phyloP scores from a whole-genome alignment of 1,140 invertebrate genomes.

The Prorops nasuta region DNA sequence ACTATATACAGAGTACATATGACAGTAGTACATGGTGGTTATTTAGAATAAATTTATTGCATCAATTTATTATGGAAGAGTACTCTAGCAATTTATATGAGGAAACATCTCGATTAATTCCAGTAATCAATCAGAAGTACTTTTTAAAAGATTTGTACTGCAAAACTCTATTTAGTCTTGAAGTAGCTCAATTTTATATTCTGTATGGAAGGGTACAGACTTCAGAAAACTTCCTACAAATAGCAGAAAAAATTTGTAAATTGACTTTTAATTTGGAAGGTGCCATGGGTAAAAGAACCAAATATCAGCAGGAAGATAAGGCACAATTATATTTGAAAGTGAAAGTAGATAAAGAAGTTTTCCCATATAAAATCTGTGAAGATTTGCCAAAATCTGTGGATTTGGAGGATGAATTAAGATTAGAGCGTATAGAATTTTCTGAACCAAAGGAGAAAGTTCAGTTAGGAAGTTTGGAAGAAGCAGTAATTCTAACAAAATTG shows the following conservation, averaged over 20 bases:
- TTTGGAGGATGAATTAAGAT: constrained; percentile 80
- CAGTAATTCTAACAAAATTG: constrained; percentile 72
- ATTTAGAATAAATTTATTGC: constrained; percentile 67
- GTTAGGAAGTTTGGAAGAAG: constrained; percentile 75
- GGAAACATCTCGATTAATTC: constrained; percentile 61
- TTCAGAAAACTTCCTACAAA: constrained; percentile 66
- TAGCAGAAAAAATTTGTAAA: constrained; percentile 62
- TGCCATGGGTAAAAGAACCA: constrained; percentile 82
- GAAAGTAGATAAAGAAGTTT: constrained; percentile 50
- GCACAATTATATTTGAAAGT: constrained; percentile 78
- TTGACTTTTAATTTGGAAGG: constrained; percentile 69
- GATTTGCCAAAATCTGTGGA: constrained; percentile 64
- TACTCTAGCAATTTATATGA: constrained; percentile 64
- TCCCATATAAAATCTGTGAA: constrained; percentile 36
- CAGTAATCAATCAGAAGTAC: constrained; percentile 47
- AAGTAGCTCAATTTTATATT: constrained; percentile 73
- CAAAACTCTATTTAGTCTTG: constrained; percentile 69
- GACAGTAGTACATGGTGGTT: constrained; percentile 70
- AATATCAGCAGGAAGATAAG: constrained; percentile 77
- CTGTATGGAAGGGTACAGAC: constrained; percentile 71
- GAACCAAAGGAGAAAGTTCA: constrained; percentile 60
- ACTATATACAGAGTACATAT: constrained; percentile 48
- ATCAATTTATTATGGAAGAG: constrained; percentile 76
- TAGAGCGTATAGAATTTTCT: constrained; percentile 74
- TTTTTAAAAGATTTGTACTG: constrained; percentile 52